These are phyloP conservation scores for Actinia tenebrosa DNA, from an alignment of 64 coral and sea anemone genomes.

Conservation along the genomic window DNA sequence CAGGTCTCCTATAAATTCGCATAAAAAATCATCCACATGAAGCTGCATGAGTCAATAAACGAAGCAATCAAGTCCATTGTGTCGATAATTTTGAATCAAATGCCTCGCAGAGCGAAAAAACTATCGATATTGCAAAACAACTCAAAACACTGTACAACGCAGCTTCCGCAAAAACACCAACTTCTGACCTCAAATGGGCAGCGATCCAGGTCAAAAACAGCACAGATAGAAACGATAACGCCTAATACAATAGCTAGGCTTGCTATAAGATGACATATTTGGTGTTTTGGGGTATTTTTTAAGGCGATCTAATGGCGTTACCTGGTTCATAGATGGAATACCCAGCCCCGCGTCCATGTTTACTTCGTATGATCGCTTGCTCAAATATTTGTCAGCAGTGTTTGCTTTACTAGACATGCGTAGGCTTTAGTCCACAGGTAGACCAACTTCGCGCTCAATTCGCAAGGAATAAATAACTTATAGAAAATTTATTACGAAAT, in stretches of 20 bases:
- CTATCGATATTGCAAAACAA: not conserved
- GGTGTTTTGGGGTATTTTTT: not conserved
- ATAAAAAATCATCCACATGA: not conserved
- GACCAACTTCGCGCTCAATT: not conserved
- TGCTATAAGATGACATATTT: not conserved
- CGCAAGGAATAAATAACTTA: no score
- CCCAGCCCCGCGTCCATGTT: constrained; percentile 47
- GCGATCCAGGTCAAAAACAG: not conserved
- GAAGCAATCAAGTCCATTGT: not conserved
- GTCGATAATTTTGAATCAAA: not conserved
- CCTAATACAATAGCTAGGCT: not conserved
- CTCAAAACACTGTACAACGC: not conserved
- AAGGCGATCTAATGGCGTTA: not conserved
- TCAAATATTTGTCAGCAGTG: constrained; percentile 28
- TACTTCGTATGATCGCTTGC: constrained; percentile 37
- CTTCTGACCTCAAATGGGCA: not conserved
- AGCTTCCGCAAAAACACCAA: not conserved
- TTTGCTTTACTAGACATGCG: constrained; percentile 6
- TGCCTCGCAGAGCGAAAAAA: not conserved
- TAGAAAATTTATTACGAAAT: not conserved
- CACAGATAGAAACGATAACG: not conserved
- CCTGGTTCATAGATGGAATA: constrained; percentile 50
- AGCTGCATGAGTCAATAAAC: not conserved
- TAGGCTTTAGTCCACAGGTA: not conserved
- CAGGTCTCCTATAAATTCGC: not conserved